phyloP scores from a whole-genome alignment of 2,797 vertebrate genomes.

The Liasis olivaceus region DNA sequence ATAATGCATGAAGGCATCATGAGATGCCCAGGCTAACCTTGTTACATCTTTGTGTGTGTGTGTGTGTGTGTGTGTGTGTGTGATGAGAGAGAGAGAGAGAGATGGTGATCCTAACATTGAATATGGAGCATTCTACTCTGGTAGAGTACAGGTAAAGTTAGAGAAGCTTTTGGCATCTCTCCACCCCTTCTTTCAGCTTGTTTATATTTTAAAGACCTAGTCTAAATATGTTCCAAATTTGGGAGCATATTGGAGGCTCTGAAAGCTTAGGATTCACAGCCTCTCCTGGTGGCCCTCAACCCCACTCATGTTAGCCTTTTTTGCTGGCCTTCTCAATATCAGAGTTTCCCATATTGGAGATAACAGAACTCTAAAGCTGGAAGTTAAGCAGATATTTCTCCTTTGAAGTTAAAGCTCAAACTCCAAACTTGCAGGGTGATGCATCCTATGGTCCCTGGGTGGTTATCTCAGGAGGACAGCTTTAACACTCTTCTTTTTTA shows the following conservation, averaged over 20 bases:
- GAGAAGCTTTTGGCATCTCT: background rate
- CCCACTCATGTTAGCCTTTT: background rate
- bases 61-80: background rate
- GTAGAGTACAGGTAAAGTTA: background rate
- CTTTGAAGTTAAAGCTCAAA: background rate
- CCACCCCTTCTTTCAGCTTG: background rate
- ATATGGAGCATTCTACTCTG: background rate
- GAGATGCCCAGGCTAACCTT: background rate
- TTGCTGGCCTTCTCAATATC: background rate
- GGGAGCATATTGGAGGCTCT: background rate
- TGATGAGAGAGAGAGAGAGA: too few relatives aligned
- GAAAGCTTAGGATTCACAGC: background rate
- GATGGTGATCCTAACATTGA: background rate
- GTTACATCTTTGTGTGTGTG: background rate
- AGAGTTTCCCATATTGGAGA: background rate
- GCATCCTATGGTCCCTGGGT: background rate
- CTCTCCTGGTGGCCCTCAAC: background rate
- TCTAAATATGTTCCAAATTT: background rate
- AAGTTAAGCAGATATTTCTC: background rate
- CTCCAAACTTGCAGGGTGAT: background rate
- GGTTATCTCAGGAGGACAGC: background rate
- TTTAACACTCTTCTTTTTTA: background rate
- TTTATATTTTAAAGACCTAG: background rate
- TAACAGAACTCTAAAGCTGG: background rate
- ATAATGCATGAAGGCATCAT: background rate